A percentile compares a stretch with the other conserved stretches of the same genome.
phyloP scores from a whole-genome alignment of 2,113 vertebrate genomes.

The Pogonocichla stellata region DNA sequence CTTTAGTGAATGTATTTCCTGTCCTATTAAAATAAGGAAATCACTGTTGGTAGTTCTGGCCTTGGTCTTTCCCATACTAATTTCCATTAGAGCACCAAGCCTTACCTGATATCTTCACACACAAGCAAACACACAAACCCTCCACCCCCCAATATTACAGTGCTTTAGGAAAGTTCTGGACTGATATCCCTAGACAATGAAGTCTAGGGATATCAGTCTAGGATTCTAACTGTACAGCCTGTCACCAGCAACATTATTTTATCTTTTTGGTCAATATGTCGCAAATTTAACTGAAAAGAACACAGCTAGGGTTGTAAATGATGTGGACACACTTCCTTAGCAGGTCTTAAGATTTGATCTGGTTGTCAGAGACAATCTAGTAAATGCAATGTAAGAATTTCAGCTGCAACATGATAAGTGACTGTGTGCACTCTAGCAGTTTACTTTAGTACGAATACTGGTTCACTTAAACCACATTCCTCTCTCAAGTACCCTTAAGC shows the following conservation, averaged over 20 bases:
- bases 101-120: not conserved
- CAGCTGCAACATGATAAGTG: not conserved
- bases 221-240: not conserved
- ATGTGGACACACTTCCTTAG: not conserved
- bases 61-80: not conserved
- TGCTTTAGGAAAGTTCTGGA: not conserved
- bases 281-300: not conserved
- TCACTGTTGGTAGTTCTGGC: not conserved
- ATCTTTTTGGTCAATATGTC: not conserved
- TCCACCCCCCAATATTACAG: fast-evolving
- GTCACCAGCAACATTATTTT: not conserved
- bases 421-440: not conserved
- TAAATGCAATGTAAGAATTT: not conserved
- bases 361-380: not conserved
- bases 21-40: constrained; percentile 9
- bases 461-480: not conserved
- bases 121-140: not conserved
- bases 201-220: not conserved
- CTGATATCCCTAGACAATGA: not conserved
- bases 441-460: not conserved
- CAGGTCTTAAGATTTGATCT: not conserved
- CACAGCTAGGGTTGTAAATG: not conserved
- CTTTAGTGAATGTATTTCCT: not conserved
- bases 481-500: not conserved
- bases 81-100: not conserved